Evolutionary conservation across 1,140 invertebrate genomes (phyloP).

Genomic region (Orius laevigatus): DNA sequence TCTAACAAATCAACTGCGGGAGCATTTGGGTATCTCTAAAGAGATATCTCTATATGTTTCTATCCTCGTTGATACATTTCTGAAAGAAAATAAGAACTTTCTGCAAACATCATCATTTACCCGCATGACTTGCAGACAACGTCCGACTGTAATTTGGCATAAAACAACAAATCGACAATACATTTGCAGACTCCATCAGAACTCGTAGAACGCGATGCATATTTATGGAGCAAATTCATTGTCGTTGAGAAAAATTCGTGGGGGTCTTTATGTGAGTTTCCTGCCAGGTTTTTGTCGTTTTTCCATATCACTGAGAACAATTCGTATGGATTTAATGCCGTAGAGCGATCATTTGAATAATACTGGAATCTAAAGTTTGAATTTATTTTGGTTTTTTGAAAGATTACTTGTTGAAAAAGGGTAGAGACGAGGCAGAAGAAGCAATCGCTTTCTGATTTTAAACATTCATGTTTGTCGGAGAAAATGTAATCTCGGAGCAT

Average conservation of each 20-base stretch:
- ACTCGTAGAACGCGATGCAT: conserved; percentile 33
- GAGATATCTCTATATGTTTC: conserved; percentile 98
- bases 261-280: conserved; percentile 95
- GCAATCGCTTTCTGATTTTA: conserved; percentile 45
- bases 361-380: conserved; percentile 2
- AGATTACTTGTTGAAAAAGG: conserved; percentile 44
- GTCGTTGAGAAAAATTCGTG: conserved; percentile 97
- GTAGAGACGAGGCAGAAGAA: conserved; percentile 85
- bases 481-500: conserved; percentile 89
- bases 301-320: conserved; percentile 92
- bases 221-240: conserved; percentile 79
- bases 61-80: conserved; percentile 80
- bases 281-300: conserved; percentile 84
- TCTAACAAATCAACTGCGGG: conserved; percentile 26
- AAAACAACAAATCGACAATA: conserved; percentile 96
- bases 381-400: not conserved
- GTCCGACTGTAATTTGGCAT: conserved; percentile 88
- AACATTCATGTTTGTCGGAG: conserved; percentile 74
- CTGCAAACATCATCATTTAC: conserved; percentile 31
- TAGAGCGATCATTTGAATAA: too few species aligned
- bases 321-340: conserved; percentile 61
- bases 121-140: conserved; percentile 90
- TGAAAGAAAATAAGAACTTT: conserved; percentile 12
- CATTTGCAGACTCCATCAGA: conserved; percentile 52
- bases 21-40: conserved; percentile 46